A percentile compares a stretch with the other conserved stretches of the same genome.
Evolutionary conservation across 2,888 invertebrate genomes (phyloP).

Genomic region (Herminia tarsipennalis): DNA sequence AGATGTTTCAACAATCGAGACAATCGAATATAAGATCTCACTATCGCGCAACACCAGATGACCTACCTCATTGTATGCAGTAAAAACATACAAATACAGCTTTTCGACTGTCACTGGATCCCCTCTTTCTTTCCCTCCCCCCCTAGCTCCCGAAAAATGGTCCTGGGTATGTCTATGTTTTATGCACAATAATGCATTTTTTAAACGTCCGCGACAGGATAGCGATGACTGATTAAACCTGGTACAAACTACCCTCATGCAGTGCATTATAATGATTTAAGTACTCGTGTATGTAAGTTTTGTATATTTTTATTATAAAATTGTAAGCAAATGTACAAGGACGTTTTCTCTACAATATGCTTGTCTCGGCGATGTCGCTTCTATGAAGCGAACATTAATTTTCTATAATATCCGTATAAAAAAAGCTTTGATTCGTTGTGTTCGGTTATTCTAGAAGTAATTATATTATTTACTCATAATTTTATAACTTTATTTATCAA

Average conservation of each 20-base stretch:
- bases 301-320: conserved; percentile 70
- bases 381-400: conserved; percentile 72
- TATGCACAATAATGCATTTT: conserved; percentile 77
- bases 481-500: conserved; percentile 56
- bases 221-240: conserved; percentile 67
- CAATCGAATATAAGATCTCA: too few relatives aligned
- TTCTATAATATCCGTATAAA: conserved; percentile 29
- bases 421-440: conserved; percentile 31
- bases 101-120: too few relatives aligned
- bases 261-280: conserved; percentile 78
- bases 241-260: conserved; percentile 79
- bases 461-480: conserved; percentile 56
- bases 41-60: too few relatives aligned
- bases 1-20: too few relatives aligned
- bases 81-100: too few relatives aligned
- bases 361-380: conserved; percentile 74
- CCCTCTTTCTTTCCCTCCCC: too few relatives aligned
- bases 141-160: too few relatives aligned
- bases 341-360: conserved; percentile 55
- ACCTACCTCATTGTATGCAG: too few relatives aligned
- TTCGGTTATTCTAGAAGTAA: conserved; percentile 36
- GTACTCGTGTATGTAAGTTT: conserved; percentile 71
- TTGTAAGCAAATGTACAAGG: conserved; percentile 67
- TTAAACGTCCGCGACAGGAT: conserved; percentile 59
- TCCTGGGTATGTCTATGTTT: too few relatives aligned